phyloP scores from a whole-genome alignment of 2,797 vertebrate species.

The Aselliscus stoliczkanus region DNA sequence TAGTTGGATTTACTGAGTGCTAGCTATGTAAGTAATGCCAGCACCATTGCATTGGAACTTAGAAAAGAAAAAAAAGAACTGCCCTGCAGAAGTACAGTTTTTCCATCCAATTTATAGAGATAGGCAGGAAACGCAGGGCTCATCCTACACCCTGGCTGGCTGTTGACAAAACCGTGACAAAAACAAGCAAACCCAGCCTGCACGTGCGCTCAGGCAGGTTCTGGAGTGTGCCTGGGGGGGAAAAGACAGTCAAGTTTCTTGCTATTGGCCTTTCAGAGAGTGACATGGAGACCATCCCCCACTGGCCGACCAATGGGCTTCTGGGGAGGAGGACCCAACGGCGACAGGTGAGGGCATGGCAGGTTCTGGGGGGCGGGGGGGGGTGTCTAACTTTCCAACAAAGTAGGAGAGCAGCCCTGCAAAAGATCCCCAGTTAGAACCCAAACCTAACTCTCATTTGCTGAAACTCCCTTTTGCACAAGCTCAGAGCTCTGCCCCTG shows the following conservation, averaged over 20 bases:
- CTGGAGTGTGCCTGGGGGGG: neutral
- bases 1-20: neutral
- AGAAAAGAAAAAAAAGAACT: neutral
- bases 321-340: neutral
- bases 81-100: neutral
- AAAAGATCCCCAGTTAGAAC: neutral
- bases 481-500: neutral
- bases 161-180: neutral
- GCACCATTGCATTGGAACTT: neutral
- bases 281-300: conserved; percentile 31
- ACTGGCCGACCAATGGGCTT: conserved; percentile 18
- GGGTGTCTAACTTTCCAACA: neutral
- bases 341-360: neutral
- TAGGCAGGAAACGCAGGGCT: neutral
- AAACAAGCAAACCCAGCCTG: neutral
- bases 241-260: neutral
- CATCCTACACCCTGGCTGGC: neutral
- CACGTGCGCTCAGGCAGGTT: neutral
- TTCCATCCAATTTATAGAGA: neutral
- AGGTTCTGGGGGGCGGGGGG: neutral
- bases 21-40: neutral
- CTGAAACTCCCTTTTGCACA: neutral
- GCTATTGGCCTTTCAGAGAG: neutral
- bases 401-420: neutral
- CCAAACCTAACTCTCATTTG: neutral